Conservation (phyloP, 1,140 invertebrate genomes). For the Drosophila nannoptera region DNA sequence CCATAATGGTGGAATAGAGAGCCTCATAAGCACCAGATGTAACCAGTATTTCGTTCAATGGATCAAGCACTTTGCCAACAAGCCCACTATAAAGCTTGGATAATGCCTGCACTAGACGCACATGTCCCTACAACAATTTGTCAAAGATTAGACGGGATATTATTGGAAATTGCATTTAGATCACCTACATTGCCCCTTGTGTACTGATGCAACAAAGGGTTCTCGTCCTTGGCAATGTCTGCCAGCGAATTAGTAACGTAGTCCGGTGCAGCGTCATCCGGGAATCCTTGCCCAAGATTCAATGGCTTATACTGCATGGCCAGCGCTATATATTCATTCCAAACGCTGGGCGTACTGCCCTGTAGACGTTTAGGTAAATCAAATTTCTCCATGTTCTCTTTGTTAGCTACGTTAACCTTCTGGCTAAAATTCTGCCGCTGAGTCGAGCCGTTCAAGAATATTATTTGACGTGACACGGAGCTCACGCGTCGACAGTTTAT, state of each 20-base stretch:
- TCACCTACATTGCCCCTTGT: slow-evolving; percentile 88
- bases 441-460: slow-evolving; percentile 1
- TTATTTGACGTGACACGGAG: slow-evolving; percentile 11
- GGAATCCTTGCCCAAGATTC: slow-evolving; percentile 98
- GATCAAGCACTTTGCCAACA: slow-evolving; percentile 87
- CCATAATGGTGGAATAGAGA: slow-evolving; percentile 90
- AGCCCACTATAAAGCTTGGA: slow-evolving; percentile 91
- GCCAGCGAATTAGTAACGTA: slow-evolving; percentile 90
- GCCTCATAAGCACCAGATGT: slow-evolving; percentile 96
- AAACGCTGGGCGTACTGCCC: slow-evolving; percentile 82
- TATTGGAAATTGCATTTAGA: neutral
- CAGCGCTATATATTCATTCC: slow-evolving; percentile 96
- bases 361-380: slow-evolving; percentile 82
- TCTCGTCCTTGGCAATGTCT: slow-evolving; percentile 84
- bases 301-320: slow-evolving; percentile 93
- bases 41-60: slow-evolving; percentile 91
- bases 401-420: slow-evolving; percentile 13
- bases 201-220: slow-evolving; percentile 94
- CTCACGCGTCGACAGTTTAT: slow-evolving; percentile 39
- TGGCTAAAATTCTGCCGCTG: slow-evolving; percentile 19
- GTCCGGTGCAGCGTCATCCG: slow-evolving; percentile 93
- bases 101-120: slow-evolving; percentile 90
- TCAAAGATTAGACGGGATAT: neutral
- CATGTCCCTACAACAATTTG: slow-evolving; percentile 88
- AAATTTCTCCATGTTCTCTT: slow-evolving; percentile 80